phyloP scores from a whole-genome alignment of 2,797 vertebrate genomes.

The Peromyscus aztecus region DNA sequence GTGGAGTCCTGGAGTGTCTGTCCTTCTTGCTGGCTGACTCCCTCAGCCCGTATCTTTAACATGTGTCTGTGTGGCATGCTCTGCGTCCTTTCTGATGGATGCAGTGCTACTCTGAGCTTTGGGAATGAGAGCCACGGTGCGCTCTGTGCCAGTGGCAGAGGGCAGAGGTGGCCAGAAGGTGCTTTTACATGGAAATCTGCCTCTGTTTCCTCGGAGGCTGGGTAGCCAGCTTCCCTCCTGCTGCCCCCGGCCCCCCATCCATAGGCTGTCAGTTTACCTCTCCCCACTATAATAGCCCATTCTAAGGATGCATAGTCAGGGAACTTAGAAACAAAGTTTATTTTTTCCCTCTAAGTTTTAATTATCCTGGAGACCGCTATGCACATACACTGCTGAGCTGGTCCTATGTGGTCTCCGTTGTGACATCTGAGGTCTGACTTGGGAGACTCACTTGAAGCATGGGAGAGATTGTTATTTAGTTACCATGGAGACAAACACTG shows the following conservation, averaged over 20 bases:
- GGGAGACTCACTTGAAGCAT: constrained; percentile 16
- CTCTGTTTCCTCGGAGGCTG: not conserved
- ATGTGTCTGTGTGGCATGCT: not conserved
- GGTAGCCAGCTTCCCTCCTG: not conserved
- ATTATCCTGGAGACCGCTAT: not conserved
- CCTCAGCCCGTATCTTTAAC: not conserved
- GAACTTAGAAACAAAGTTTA: not conserved
- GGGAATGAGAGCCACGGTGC: not conserved
- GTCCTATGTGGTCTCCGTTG: not conserved
- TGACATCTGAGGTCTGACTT: not conserved
- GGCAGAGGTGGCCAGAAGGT: not conserved
- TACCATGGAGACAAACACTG: constrained; percentile 38
- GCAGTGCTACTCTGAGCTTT: not conserved
- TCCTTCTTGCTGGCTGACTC: not conserved
- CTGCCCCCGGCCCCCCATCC: not conserved
- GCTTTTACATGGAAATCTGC: not conserved
- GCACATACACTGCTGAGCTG: not conserved
- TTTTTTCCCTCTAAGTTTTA: not conserved
- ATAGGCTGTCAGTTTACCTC: not conserved
- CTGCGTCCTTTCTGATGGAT: not conserved
- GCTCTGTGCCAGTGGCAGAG: not conserved
- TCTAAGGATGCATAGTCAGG: not conserved
- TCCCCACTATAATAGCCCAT: not conserved
- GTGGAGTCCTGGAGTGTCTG: not conserved
- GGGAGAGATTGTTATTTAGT: constrained; percentile 10